Conservation (phyloP, 2,797 vertebrate species). For the Atherinosoma microstoma region DNA sequence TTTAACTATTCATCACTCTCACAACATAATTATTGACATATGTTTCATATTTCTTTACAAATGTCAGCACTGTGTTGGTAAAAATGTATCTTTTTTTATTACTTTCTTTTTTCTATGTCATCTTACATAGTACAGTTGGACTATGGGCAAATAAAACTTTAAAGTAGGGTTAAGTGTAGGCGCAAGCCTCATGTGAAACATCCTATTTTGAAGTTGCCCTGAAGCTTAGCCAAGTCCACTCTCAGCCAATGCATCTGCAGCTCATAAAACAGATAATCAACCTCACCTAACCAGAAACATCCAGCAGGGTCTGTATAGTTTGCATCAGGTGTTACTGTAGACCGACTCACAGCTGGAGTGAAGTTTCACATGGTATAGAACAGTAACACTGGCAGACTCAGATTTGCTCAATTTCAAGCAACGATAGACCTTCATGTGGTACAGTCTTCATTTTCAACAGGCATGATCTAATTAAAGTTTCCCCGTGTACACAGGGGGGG, state of each 20-base stretch:
- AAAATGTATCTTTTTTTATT: slow-evolving; percentile 4
- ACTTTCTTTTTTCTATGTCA: background rate
- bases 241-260: slow-evolving; percentile 61
- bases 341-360: slow-evolving; percentile 47
- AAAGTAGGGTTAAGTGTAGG: slow-evolving; percentile 30
- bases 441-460: slow-evolving; percentile 59
- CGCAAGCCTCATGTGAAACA: slow-evolving; percentile 32
- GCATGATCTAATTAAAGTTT: slow-evolving; percentile 70
- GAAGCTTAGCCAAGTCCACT: slow-evolving; percentile 40
- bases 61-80: slow-evolving; percentile 17
- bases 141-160: slow-evolving; percentile 30
- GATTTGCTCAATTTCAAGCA: slow-evolving; percentile 58
- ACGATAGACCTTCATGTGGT: slow-evolving; percentile 54
- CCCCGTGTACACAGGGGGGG: slow-evolving; percentile 52
- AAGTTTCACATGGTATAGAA: slow-evolving; percentile 50
- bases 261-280: slow-evolving; percentile 68
- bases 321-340: slow-evolving; percentile 46
- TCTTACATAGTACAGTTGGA: slow-evolving; percentile 18
- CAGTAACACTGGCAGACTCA: slow-evolving; percentile 43
- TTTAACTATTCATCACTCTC: slow-evolving; percentile 10
- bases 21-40: slow-evolving; percentile 24
- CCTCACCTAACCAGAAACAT: slow-evolving; percentile 51
- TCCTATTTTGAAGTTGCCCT: slow-evolving; percentile 30
- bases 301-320: slow-evolving; percentile 38
- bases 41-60: slow-evolving; percentile 21